Base-by-base conservation (phyloP, 2,797 vertebrate species). In the Esox lucius region DNA sequence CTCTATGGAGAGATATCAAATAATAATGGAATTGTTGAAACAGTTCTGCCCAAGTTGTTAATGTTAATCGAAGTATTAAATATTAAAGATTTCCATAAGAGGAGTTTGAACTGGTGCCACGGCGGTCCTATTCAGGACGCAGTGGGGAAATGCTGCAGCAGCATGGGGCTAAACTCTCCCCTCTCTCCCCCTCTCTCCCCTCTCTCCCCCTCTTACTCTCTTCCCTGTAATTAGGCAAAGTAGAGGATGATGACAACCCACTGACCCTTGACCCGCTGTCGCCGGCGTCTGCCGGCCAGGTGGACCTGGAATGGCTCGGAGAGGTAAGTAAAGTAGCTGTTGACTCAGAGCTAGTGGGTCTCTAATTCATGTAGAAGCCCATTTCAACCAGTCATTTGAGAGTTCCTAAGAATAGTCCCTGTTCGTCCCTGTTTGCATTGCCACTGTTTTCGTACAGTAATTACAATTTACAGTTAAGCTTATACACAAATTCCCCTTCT, bases 61-160 rank as follows among this genome's bases (percentile, higher is more conserved):
- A 93, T 91, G 92, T 92, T 93, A 93, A 93, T 94, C 89, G 84
- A 92, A 89, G 89, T 90, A 92, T 94, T 94, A 92, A 92, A 94
- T 93, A 93, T 94, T 92, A 93, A 94, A 90, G 77, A 90, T 92
- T 93, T 94, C 90, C 93, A 92, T 87, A 90, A 88, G 87, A 79
- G 90, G 88, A 88, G 87, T 84, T 81, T 86, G 88, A 91, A 85
- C 84, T 65, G 85, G 88, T 51, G 91, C 92, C 87, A 85, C 75
- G 62, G 77, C 68, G 56, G 78, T 79, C 79, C 82, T 82, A 83
- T 6, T 83, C 83, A 84, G 87, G 83, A 79, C 80, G 28, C 68
- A 74, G 80, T 74, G 77, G 53, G 53, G 53, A 74, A 79, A 81
- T 64, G 83, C 80, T 70, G 77, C 80, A 8, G 78, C 22, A 13